These are phyloP conservation scores for Lacerta agilis DNA, from an alignment of 2,797 vertebrate genomes.

Conservation along the genomic window DNA sequence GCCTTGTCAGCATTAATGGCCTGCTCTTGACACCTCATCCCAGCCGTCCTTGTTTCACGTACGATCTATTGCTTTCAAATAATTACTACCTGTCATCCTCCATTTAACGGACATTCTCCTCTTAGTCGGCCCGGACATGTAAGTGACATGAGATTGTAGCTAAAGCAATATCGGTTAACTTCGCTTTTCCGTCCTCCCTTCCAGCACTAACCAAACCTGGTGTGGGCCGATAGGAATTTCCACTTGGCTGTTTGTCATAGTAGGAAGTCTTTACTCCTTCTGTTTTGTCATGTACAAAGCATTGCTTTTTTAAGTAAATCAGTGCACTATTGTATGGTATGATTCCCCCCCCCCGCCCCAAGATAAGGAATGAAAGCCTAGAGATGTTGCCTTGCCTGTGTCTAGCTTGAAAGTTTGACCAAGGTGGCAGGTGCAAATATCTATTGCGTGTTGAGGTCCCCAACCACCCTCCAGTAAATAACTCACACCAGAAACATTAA, in stretches of 20 bases:
- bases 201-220: neutral
- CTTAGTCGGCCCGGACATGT: slow-evolving; percentile 49
- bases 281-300: neutral
- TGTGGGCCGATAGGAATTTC: neutral
- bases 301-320: neutral
- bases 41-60: slow-evolving; percentile 72
- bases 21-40: slow-evolving; percentile 75
- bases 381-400: neutral
- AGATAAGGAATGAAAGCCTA: neutral
- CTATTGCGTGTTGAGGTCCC: too few species aligned
- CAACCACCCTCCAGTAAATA: too few species aligned
- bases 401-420: too few species aligned
- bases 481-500: too few species aligned
- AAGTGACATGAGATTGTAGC: slow-evolving; percentile 24
- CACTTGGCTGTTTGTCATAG: neutral
- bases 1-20: slow-evolving; percentile 78
- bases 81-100: slow-evolving; percentile 81
- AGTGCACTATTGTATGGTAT: too few species aligned
- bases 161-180: slow-evolving; percentile 16
- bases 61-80: slow-evolving; percentile 78
- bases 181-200: neutral
- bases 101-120: slow-evolving; percentile 74
- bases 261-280: neutral
- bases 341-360: too few species aligned
- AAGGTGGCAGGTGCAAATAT: too few species aligned